Conservation (phyloP, 2,888 invertebrate species). For the Pachycephus smyrnensis region DNA sequence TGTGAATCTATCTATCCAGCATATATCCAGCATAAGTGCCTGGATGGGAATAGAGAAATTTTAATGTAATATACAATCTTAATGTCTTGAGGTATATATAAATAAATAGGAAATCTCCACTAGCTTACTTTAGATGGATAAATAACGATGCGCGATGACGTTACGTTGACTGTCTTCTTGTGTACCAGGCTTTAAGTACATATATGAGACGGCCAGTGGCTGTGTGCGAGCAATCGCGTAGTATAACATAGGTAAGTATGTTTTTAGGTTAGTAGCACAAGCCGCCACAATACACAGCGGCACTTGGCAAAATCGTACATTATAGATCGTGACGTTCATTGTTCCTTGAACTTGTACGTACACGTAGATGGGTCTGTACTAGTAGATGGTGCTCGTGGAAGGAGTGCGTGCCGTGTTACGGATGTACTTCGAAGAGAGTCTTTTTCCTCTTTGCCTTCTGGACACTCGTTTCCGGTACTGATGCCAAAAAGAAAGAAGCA, state of each 20-base stretch:
- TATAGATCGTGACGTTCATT: constrained; percentile 60
- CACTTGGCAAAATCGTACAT: constrained; percentile 57
- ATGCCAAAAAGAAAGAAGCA: neutral
- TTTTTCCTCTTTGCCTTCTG: neutral
- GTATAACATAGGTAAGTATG: constrained; percentile 65
- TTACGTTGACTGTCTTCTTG: constrained; percentile 6
- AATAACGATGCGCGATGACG: neutral
- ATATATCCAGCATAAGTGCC: neutral
- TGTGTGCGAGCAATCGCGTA: constrained; percentile 39
- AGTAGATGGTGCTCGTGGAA: constrained; percentile 23
- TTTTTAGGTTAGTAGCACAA: constrained; percentile 65
- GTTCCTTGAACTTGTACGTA: constrained; percentile 62
- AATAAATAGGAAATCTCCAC: neutral
- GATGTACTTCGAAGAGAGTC: constrained; percentile 2
- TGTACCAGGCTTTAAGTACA: neutral
- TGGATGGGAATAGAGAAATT: neutral
- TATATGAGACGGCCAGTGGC: neutral
- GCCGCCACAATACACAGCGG: constrained; percentile 39
- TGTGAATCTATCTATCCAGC: neutral
- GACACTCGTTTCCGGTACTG: neutral
- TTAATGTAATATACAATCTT: neutral
- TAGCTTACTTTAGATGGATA: neutral
- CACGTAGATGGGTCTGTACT: neutral
- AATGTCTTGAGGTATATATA: neutral
- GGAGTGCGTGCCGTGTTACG: neutral